Conservation (phyloP, 2,113 vertebrate species). For the Rhinichthys klamathensis region DNA sequence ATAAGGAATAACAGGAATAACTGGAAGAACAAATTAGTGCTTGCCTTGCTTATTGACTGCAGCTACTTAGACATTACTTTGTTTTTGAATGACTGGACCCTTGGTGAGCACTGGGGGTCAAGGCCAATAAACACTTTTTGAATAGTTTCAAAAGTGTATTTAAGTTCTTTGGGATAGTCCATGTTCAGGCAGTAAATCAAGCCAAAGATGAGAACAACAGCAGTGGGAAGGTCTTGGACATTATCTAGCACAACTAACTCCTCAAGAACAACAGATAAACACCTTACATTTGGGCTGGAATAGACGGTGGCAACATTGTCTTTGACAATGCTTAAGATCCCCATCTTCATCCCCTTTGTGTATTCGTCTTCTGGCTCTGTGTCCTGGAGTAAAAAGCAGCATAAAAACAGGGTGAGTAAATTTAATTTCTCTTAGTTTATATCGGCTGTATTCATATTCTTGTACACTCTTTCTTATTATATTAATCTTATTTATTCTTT, state of each 20-base stretch:
- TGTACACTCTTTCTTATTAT: no score
- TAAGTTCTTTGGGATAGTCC: no score
- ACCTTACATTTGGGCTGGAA: neutral
- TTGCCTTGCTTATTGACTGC: no score
- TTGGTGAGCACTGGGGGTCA: no score
- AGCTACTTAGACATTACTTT: no score
- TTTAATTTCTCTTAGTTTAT: neutral
- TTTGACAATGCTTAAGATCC: neutral
- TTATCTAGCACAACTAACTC: neutral
- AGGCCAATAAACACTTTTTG: no score
- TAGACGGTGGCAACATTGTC: neutral
- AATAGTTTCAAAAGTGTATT: no score
- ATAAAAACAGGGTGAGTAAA: no score
- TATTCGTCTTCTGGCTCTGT: constrained; percentile 15
- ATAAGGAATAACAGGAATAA: no score
- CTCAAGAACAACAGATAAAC: neutral
- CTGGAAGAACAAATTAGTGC: no score
- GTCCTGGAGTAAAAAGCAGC: neutral
- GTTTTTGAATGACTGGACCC: no score
- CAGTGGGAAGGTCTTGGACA: neutral
- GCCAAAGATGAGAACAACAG: neutral
- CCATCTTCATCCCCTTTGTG: constrained; percentile 9
- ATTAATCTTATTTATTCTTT: no score
- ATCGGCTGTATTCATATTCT: neutral
- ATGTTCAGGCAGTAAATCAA: constrained; percentile 16